phyloP scores from a whole-genome alignment of 2,113 vertebrate genomes.

The Nothobranchius kuhntae region DNA sequence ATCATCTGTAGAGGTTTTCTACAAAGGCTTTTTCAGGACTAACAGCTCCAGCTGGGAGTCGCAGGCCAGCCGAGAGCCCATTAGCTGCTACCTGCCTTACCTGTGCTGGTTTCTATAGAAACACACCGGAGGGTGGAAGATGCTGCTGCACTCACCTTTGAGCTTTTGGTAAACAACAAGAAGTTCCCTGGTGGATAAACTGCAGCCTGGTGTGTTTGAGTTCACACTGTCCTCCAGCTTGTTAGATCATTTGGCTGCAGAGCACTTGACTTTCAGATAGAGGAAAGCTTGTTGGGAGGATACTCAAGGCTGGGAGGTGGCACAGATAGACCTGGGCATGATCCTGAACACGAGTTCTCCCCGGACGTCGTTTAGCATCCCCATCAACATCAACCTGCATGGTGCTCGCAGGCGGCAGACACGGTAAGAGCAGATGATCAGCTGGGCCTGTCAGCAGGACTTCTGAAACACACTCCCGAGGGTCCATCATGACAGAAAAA shows the following conservation, averaged over 20 bases:
- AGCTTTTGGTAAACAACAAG: slow-evolving; percentile 65
- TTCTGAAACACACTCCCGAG: slow-evolving; percentile 17
- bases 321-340: slow-evolving; percentile 52
- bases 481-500: slow-evolving; percentile 31
- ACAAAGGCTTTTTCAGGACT: slow-evolving; percentile 25
- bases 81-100: slow-evolving; percentile 71
- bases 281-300: slow-evolving; percentile 36
- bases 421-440: slow-evolving; percentile 73
- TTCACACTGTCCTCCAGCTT: slow-evolving; percentile 20
- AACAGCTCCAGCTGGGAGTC: slow-evolving; percentile 35
- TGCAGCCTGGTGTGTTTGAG: slow-evolving; percentile 19
- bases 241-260: slow-evolving; percentile 26
- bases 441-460: slow-evolving; percentile 7
- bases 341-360: slow-evolving; percentile 68
- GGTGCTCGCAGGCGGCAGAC: slow-evolving; percentile 72
- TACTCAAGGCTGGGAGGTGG: slow-evolving; percentile 12
- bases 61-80: slow-evolving; percentile 65
- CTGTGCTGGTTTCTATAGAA: slow-evolving; percentile 77
- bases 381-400: slow-evolving; percentile 85
- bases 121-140: slow-evolving; percentile 60
- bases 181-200: slow-evolving; percentile 48
- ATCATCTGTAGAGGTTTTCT: slow-evolving; percentile 15
- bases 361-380: slow-evolving; percentile 80
- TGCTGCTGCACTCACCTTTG: slow-evolving; percentile 67
- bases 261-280: slow-evolving; percentile 45